Evolutionary conservation across 2,797 vertebrate species (phyloP).

Genomic region (Phataginus tetradactyla): DNA sequence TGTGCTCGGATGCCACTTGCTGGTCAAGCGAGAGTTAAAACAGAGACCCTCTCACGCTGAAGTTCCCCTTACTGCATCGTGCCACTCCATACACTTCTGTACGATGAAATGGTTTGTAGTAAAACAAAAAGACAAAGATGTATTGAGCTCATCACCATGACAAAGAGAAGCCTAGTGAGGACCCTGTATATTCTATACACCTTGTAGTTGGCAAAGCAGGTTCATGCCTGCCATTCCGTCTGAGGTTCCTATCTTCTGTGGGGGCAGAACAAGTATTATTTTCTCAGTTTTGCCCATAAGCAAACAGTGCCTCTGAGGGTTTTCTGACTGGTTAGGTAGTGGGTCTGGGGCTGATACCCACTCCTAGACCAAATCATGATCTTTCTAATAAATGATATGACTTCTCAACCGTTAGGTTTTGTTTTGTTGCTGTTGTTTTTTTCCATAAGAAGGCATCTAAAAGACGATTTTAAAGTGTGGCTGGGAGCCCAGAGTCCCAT

Average conservation of each 20-base stretch:
- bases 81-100: not conserved
- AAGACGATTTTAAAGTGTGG: not conserved
- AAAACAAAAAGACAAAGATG: not conserved
- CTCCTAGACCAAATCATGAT: not conserved
- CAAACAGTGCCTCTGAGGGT: too few relatives aligned
- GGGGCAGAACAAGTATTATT: too few relatives aligned
- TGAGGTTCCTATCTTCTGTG: not conserved
- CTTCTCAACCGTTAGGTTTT: not conserved
- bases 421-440: not conserved
- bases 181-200: accelerated
- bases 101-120: not conserved
- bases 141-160: too few relatives aligned
- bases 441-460: too few relatives aligned
- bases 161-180: too few relatives aligned
- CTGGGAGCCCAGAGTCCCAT: not conserved
- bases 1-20: accelerated
- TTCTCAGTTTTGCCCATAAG: not conserved
- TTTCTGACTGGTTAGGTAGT: not conserved
- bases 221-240: accelerated
- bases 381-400: not conserved
- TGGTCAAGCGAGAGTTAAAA: too few relatives aligned
- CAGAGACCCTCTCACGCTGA: not conserved
- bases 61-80: too few relatives aligned
- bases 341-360: not conserved
- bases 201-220: not conserved